These are phyloP conservation scores for Melieria picta DNA, from an alignment of 2,888 invertebrate genomes.

Conservation along the genomic window DNA sequence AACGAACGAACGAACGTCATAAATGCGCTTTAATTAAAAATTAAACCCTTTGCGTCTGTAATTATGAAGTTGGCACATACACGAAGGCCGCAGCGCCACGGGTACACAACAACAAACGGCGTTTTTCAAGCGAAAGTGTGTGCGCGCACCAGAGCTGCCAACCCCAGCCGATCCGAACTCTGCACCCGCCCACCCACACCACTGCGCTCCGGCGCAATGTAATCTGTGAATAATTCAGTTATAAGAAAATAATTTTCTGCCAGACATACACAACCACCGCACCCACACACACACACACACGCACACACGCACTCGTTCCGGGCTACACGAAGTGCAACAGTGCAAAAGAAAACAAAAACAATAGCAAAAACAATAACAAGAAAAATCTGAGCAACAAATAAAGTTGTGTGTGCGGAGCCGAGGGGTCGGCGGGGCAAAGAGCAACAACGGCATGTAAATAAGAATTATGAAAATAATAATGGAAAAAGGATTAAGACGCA, in stretches of 20 bases:
- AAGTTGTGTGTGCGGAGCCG: constrained; percentile 11
- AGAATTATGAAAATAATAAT: constrained; percentile 66
- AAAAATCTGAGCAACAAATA: constrained; percentile 47
- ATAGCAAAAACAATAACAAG: constrained; percentile 46
- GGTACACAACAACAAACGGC: no score
- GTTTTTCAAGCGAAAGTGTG: no score
- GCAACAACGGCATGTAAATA: constrained; percentile 55
- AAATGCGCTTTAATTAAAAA: constrained; percentile 54
- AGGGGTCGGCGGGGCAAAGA: not conserved
- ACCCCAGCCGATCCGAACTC: no score
- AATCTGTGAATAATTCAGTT: constrained; percentile 62
- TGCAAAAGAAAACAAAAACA: constrained; percentile 39
- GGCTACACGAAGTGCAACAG: constrained; percentile 38
- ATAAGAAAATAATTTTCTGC: constrained; percentile 59
- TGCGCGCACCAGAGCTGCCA: no score
- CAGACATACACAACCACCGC: constrained; percentile 48
- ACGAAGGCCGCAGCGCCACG: not conserved
- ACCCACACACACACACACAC: not conserved
- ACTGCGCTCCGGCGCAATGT: constrained; percentile 35
- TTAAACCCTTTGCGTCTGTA: constrained; percentile 49
- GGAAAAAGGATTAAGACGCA: constrained; percentile 66
- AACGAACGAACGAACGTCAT: constrained; percentile 25
- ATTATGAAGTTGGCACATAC: constrained; percentile 52
- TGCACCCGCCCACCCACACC: no score
- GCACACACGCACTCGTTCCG: not conserved